Conservation (phyloP, 1,140 invertebrate species). For the Antheraea pernyi region DNA sequence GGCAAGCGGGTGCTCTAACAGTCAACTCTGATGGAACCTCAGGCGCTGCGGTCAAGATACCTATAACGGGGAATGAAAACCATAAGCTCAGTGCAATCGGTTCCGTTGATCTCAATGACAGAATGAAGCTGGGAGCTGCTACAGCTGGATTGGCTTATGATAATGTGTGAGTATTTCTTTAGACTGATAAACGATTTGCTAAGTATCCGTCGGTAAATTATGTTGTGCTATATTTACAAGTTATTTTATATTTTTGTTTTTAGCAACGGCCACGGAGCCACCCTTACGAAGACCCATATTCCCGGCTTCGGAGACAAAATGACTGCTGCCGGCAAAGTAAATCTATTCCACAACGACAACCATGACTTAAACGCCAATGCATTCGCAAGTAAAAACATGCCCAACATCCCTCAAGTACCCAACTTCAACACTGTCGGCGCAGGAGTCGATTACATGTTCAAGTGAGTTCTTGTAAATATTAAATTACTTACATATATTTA, state of each 20-base stretch:
- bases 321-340: slow-evolving; percentile 39
- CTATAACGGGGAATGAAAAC: slow-evolving; percentile 1
- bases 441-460: slow-evolving; percentile 46
- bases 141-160: slow-evolving; percentile 39
- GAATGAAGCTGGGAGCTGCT: slow-evolving; percentile 23
- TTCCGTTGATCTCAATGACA: slow-evolving; percentile 14
- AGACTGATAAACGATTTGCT: too few relatives aligned
- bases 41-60: slow-evolving; percentile 1
- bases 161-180: slow-evolving; percentile 39
- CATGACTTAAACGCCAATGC: slow-evolving; percentile 45
- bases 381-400: slow-evolving; percentile 45
- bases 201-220: too few relatives aligned
- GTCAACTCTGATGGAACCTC: slow-evolving; percentile 11
- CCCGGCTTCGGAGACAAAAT: slow-evolving; percentile 39
- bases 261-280: slow-evolving; percentile 33
- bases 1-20: slow-evolving; percentile 3
- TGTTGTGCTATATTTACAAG: too few relatives aligned
- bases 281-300: slow-evolving; percentile 33
- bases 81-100: slow-evolving; percentile 42
- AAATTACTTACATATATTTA: too few relatives aligned
- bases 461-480: slow-evolving; percentile 29
- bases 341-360: slow-evolving; percentile 43
- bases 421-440: slow-evolving; percentile 48
- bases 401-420: slow-evolving; percentile 31
- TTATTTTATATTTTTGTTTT: not conserved